Base-by-base conservation (phyloP, 2,113 vertebrate species). In the Prochilodus magdalenae region DNA sequence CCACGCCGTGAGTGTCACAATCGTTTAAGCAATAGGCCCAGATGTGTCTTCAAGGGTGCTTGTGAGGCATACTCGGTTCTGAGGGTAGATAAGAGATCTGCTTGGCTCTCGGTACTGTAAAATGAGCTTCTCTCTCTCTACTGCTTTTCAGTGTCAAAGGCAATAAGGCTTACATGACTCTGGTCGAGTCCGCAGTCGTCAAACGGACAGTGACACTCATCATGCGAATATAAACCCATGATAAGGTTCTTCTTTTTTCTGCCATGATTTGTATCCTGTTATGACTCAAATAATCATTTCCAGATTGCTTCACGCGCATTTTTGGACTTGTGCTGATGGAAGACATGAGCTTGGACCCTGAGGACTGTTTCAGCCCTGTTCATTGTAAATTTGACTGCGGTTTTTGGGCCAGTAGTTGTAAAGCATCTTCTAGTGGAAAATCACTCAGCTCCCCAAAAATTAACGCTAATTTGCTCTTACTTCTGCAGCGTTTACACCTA, bases 231-330 rank as follows among this genome's bases (percentile, higher is more conserved):
- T 30, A 24, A n/a, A 18, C 47, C 60, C 49, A 22, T 62, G 75
- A 71, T 30, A 57, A 65, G 44, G 14, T 69, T 49, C 60, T 75
- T 20, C 66, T 55, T 22, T 55, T 80, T 75, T 63, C 36, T 29
- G 53, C 27, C 33, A 33, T 74, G 59, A 74, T 83, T 77, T 63
- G 60, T 67, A 77, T 81, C 36, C 66, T 83, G 77, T 53, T 77
- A 16, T 73, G 73, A 69, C 30, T 73, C 22, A 18, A 36, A 22
- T 74, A 55, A 84, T 67, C 26, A 75, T 73, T 84, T 86, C 69
- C 84, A 86, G 84, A 88, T 80, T 73, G 72, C 63, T 77, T 53
- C 40, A 80, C 63, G 71, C 72, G 4, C 49, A 85, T 24, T 63
- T 74, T 59, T 84, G 16, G 75, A 69, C n/a, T 4, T 57, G 24